A percentile compares a stretch with the other conserved stretches of the same genome.
Conservation (phyloP, 37 sponge, comb jelly and placozoan species). For the Bolinopsis microptera region DNA sequence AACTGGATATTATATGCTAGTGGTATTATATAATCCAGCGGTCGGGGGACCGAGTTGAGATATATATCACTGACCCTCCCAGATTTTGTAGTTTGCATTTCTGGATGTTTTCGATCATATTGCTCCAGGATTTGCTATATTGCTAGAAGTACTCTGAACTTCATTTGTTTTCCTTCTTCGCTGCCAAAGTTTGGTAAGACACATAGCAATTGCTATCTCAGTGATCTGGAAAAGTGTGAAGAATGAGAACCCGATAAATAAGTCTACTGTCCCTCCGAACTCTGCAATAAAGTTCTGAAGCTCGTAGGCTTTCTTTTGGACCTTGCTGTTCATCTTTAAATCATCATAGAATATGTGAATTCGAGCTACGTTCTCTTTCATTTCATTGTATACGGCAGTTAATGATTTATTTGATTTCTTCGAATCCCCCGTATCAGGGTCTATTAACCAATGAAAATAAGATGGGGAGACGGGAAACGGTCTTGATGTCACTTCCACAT, state of each 20-base stretch:
- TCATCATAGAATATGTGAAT: constrained; percentile 51
- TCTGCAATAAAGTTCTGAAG: constrained; percentile 45
- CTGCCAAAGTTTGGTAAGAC: background rate
- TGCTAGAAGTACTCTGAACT: too few species aligned
- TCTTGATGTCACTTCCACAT: background rate
- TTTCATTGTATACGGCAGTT: background rate
- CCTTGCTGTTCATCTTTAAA: background rate
- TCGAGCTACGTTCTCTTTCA: background rate
- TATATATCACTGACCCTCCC: too few species aligned
- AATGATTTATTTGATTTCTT: background rate
- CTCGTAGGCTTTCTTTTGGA: constrained; percentile 38
- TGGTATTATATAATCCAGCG: too few species aligned
- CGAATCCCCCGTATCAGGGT: too few species aligned
- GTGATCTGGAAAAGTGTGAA: constrained; percentile 39
- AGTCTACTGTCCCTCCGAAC: constrained; percentile 58
- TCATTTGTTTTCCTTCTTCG: background rate
- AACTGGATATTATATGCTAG: too few species aligned
- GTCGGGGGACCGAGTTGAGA: too few species aligned
- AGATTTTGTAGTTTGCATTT: too few species aligned
- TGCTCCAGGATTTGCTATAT: too few species aligned
- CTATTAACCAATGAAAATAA: too few species aligned
- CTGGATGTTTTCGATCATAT: too few species aligned
- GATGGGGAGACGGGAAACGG: background rate
- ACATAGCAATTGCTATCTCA: constrained; percentile 10
- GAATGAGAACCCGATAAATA: constrained; percentile 51